Evolutionary conservation across 2,797 vertebrate species (phyloP), one percentile per base, ranked within the genome.

Genomic region (Gymnothorax reevesii): DNA sequence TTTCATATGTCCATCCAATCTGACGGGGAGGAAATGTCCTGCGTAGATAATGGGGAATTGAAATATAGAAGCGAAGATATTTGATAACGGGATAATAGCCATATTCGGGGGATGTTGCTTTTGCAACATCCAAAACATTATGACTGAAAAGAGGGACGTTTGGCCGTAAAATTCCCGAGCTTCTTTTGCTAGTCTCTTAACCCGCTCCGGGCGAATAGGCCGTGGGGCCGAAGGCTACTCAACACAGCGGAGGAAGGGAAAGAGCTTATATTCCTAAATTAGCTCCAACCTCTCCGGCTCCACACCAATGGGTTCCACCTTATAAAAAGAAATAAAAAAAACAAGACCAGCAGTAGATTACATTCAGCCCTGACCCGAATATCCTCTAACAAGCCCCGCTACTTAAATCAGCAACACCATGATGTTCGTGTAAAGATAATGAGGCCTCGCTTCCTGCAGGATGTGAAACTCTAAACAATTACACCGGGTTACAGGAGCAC

Each of bases 391-490:
- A 95, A 95, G 94, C 91, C 90, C 8, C 55, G 92, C 93, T 93
- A 91, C 95, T 93, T 95, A 97, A 97, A 97, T 98, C 97, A 98
- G 96, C 95, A 93, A 94, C 86, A 87, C 96, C 97, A 97, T 97
- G 97, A 97, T 97, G 96, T 97, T 96, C 96, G 94, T 97, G 96
- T 96, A 95, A 97, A 97, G 96, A 97, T 98, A 98, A 98, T 97
- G 97, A 98, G 97, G 96, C 95, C 91, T 94, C 90, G 92, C 95
- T 92, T 96, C 97, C 96, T 96, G 77, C 96, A 97, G 94, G 95
- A 97, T 96, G 94, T 96, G 95, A 95, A 95, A 96, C 97, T 96
- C 97, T 97, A 97, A 98, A 97, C 97, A 98, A 98, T 97, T 98
- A 97, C 95, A 97, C 96, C 97, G 97, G 97, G 97, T 96, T 97